Base-by-base conservation (phyloP, 2,888 invertebrate species). In the Cosmopolites sordidus region DNA sequence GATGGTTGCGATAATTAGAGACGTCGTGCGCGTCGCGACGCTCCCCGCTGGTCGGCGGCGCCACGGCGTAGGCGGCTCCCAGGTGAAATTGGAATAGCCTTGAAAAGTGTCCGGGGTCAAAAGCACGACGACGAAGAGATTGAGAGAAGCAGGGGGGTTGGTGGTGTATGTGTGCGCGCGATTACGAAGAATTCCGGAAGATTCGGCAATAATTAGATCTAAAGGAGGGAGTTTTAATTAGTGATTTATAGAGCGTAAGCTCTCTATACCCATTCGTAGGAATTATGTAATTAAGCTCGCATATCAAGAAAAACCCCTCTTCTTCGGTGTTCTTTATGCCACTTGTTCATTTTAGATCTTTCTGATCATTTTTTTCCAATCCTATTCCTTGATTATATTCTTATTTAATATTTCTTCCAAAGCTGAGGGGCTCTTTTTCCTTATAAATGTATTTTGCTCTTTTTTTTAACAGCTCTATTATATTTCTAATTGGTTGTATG, bases 21-120 rank as follows among this genome's bases (percentile, higher is more conserved):
- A 48, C 58, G 51, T 51, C 54, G 54, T 58, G 53, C 53, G 56
- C 56, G 53, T 53, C 53, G 43, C 56, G 56, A 53, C 56, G 56
- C 50, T 49, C 47, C 45, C 55, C 49, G 22, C 18, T 40, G 49
- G 55, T 45, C 55, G 55, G 16, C 55, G 51, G 51, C 51, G 51
- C 33, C 50, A 44, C 47, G 8, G 12, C 33, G 33, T 33, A 11
- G 33, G 33, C 33, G 33, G 2, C 12, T 33, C 51, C 48, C 55
- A 55, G 55, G 55, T 55, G 55, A 48, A 47, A 48, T 38, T 29
- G 30, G 38, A 46, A 45, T 50, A 48, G 51, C 55, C 55, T 55
- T 55, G 55, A 55, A 55, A 33, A 33, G 33, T 33, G 33, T 11
- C 33, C n/a, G 12, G 33, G 33, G 33, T 33, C 33, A 33, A 33